Evolutionary conservation across 2,888 invertebrate genomes (phyloP).

Genomic region (Leptopilina myrica): DNA sequence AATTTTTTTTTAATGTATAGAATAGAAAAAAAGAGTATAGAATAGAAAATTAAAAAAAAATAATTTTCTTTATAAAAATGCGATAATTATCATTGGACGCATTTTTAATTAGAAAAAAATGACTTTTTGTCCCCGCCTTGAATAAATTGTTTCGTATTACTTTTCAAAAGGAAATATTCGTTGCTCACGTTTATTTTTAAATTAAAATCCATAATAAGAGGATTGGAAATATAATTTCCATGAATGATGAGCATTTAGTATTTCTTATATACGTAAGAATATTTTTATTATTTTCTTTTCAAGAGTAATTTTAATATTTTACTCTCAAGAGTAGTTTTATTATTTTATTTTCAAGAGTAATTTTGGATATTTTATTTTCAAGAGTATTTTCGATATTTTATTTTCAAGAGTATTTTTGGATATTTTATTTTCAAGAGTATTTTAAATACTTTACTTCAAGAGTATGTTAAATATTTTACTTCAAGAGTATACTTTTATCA

Average conservation of each 20-base stretch:
- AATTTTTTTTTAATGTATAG: too few relatives aligned
- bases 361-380: too few relatives aligned
- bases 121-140: constrained; percentile 19
- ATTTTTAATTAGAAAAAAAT: constrained; percentile 51
- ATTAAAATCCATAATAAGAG: background rate
- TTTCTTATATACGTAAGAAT: too few relatives aligned
- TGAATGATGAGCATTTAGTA: background rate
- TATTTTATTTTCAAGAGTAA: too few relatives aligned
- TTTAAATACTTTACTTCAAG: too few relatives aligned
- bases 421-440: too few relatives aligned
- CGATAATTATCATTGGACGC: constrained; percentile 61
- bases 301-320: background rate
- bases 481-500: too few relatives aligned
- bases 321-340: too few relatives aligned
- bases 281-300: too few relatives aligned
- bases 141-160: background rate
- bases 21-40: background rate
- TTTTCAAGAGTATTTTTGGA: too few relatives aligned
- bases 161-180: background rate
- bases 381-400: too few relatives aligned
- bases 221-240: background rate
- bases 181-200: background rate
- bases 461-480: too few relatives aligned
- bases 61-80: constrained; percentile 51
- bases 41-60: background rate